These are phyloP conservation scores for Tribolium madens DNA, from an alignment of 1,140 invertebrate genomes.

Conservation along the genomic window DNA sequence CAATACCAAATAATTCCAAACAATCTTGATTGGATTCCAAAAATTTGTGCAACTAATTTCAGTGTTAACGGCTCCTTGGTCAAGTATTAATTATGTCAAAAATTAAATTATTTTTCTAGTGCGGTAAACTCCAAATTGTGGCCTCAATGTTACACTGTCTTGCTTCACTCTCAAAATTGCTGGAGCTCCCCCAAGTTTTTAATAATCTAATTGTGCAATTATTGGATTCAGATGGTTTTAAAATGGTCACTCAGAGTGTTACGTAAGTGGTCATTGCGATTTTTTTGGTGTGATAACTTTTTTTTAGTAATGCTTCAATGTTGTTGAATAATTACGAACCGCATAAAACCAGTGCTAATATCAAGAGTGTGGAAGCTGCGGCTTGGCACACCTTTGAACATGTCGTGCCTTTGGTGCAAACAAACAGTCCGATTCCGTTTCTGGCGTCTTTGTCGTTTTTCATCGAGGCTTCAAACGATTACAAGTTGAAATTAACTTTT, in stretches of 20 bases:
- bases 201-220: conserved; percentile 46
- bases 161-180: conserved; percentile 13
- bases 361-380: conserved; percentile 64
- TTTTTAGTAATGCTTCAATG: conserved; percentile 66
- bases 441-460: conserved; percentile 66
- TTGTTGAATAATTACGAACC: conserved; percentile 65
- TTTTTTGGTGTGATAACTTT: background rate
- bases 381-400: conserved; percentile 67
- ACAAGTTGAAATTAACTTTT: conserved; percentile 62
- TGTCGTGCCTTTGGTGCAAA: conserved; percentile 68
- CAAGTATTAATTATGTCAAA: no score
- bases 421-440: conserved; percentile 68
- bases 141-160: conserved; percentile 58
- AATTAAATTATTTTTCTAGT: conserved; percentile 55
- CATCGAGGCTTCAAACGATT: conserved; percentile 51
- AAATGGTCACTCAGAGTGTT: conserved; percentile 55
- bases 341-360: conserved; percentile 64
- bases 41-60: no score
- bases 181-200: conserved; percentile 37
- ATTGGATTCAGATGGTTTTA: conserved; percentile 56
- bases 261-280: conserved; percentile 49
- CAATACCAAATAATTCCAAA: no score
- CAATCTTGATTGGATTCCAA: no score
- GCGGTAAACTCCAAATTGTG: conserved; percentile 62
- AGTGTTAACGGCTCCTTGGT: no score